A percentile compares a stretch with the other conserved stretches of the same genome.
Evolutionary conservation across 2,888 invertebrate species (phyloP).

Genomic region (Dryadula phaetusa): DNA sequence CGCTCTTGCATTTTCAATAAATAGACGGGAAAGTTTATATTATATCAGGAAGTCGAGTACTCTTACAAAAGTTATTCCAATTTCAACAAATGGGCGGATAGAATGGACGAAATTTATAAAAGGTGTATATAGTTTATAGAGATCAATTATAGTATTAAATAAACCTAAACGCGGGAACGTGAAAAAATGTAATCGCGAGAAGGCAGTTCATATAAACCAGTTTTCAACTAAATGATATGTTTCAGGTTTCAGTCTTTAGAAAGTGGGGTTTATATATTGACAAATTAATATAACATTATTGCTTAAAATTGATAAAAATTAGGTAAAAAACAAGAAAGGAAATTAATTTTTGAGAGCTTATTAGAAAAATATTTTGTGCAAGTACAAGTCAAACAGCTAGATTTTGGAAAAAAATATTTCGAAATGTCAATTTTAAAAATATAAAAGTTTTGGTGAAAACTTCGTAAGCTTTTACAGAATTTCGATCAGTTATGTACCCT

Average conservation of each 20-base stretch:
- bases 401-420: neutral
- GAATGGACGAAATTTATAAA: conserved; percentile 47
- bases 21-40: neutral
- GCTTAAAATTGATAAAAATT: conserved; percentile 10
- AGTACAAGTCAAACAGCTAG: too few relatives aligned
- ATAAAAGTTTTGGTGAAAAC: neutral
- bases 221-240: conserved; percentile 70
- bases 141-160: conserved; percentile 29
- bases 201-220: conserved; percentile 42
- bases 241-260: conserved; percentile 70
- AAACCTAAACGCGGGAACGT: conserved; percentile 22
- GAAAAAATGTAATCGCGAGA: conserved; percentile 32
- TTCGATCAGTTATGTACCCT: neutral
- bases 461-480: neutral
- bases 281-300: conserved; percentile 15
- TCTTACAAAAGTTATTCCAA: conserved; percentile 32
- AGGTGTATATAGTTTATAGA: conserved; percentile 39
- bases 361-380: too few relatives aligned
- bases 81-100: conserved; percentile 44
- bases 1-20: neutral
- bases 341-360: neutral
- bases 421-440: neutral
- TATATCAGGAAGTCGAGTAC: conserved; percentile 9
- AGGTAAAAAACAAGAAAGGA: neutral
- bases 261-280: conserved; percentile 50